Evolutionary conservation across 1,140 invertebrate species (phyloP), one percentile per base, ranked within the genome.

Genomic region (Panagrolaimus sp.): DNA sequence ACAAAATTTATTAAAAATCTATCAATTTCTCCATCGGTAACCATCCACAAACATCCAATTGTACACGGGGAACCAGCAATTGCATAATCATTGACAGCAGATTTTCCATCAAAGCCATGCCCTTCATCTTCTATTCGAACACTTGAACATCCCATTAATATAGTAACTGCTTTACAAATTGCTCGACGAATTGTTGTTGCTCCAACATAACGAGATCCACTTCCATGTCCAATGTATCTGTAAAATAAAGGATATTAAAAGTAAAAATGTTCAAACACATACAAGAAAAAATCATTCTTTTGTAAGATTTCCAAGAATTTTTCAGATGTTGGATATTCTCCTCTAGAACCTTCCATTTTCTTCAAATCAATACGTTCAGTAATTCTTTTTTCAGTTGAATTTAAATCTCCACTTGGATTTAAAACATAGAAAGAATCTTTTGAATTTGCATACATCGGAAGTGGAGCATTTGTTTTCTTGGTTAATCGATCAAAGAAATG

Each of bases 11-110:
- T 38, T 38, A 58, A 58, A 21, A 26, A 58, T 28, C 28, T 58
- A 44, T 75, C 73, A 55, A 75, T 74, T 45, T 79, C 77, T 21
- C 77, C 78, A 63, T 80, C 78, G 10, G 78, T 80, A 1, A 80
- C 79, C 58, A 76, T 79, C 79, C 79, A 80, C 14, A 80, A 64
- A 28, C 79, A 81, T 12, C 78, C 78, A 62, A 80, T 67, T n/a
- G 82, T 66, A 28, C 73, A 75, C 8, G 78, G 78, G 48, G 76
- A 74, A 14, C 69, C 52, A 2, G 77, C 76, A 17, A 79, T 70
- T 47, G 74, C 66, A 68, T 77, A 82, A 52, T 80, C 78, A 48
- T 82, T 72, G 15, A 82, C 58, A 1, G 72, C 24, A 32, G 68
- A 55, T 28, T 73, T 72, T 14, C 78, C 78, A 64, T 80, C 78